Evolutionary conservation across 2,888 invertebrate genomes (phyloP).

Genomic region (Abscondita cerata): DNA sequence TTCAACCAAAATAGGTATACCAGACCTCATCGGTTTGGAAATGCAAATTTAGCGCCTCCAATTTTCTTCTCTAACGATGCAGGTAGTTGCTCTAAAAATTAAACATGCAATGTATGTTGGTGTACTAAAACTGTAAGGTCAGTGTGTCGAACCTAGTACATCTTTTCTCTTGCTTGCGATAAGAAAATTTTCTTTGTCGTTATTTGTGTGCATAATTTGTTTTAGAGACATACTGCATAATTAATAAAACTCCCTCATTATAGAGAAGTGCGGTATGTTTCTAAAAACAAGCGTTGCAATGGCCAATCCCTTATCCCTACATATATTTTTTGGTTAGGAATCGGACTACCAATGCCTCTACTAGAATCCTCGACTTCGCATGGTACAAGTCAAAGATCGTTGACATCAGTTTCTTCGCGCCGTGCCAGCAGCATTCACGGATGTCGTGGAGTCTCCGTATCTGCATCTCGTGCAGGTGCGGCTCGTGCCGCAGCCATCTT

Average conservation of each 20-base stretch:
- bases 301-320: conserved; percentile 1
- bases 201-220: conserved; percentile 1
- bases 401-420: conserved; percentile 61
- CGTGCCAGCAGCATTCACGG: conserved; percentile 64
- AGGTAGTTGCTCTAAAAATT: conserved; percentile 62
- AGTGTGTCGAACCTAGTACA: conserved; percentile 22
- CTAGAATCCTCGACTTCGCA: conserved; percentile 57
- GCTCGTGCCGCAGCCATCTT: conserved; percentile 93
- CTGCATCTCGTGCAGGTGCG: conserved; percentile 90
- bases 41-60: conserved; percentile 84
- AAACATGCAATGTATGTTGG: conserved; percentile 24
- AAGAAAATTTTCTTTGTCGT: neutral
- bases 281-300: neutral
- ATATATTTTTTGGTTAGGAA: conserved; percentile 32
- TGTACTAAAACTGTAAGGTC: conserved; percentile 30
- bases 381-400: conserved; percentile 61
- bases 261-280: neutral
- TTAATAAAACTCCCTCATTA: neutral
- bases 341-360: conserved; percentile 59
- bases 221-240: neutral
- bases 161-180: conserved; percentile 17
- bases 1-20: conserved; percentile 73
- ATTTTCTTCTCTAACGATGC: conserved; percentile 87
- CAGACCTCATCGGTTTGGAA: conserved; percentile 77
- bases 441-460: conserved; percentile 74